Percentiles rank a stretch among this genome's conserved stretches.
Evolutionary conservation across 1,140 invertebrate genomes (phyloP).

Genomic region (Oscheius sp.): DNA sequence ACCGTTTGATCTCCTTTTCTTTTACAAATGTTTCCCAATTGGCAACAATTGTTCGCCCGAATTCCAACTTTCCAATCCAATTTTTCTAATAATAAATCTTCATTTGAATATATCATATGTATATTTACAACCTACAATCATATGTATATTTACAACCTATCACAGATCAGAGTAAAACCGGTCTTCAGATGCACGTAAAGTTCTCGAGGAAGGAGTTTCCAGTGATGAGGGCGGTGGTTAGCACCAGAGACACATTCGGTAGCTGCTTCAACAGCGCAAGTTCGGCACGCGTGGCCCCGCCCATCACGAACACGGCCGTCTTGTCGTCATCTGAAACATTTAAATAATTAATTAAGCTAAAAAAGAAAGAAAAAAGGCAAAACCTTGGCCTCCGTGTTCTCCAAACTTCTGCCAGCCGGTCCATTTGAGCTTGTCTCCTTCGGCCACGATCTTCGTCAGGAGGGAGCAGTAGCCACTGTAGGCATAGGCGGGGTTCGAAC

Average conservation of each 20-base stretch:
- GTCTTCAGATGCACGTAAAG: conserved; percentile 20
- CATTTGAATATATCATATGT: too few species aligned
- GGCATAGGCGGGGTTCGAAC: conserved; percentile 36
- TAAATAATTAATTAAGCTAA: conserved; percentile 19
- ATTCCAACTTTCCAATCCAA: too few species aligned
- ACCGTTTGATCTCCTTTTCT: too few species aligned
- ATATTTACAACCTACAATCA: too few species aligned
- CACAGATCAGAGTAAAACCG: background rate
- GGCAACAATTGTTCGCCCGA: too few species aligned
- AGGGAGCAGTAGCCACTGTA: conserved; percentile 41
- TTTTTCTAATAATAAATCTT: too few species aligned
- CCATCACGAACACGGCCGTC: conserved; percentile 43
- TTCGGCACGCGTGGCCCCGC: conserved; percentile 48
- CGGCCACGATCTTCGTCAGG: conserved; percentile 44
- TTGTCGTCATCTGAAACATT: conserved; percentile 25
- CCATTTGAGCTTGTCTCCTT: conserved; percentile 44
- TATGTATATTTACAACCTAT: too few species aligned
- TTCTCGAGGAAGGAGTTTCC: conserved; percentile 22
- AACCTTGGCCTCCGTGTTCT: background rate
- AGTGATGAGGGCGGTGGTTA: conserved; percentile 16
- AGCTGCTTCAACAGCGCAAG: conserved; percentile 25
- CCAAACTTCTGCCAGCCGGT: conserved; percentile 19
- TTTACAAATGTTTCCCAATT: too few species aligned
- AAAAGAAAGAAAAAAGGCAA: background rate
- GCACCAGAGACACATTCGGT: conserved; percentile 12